phyloP scores from a whole-genome alignment of 2,797 vertebrate genomes.

The Microctenopoma stevenorrisi region DNA sequence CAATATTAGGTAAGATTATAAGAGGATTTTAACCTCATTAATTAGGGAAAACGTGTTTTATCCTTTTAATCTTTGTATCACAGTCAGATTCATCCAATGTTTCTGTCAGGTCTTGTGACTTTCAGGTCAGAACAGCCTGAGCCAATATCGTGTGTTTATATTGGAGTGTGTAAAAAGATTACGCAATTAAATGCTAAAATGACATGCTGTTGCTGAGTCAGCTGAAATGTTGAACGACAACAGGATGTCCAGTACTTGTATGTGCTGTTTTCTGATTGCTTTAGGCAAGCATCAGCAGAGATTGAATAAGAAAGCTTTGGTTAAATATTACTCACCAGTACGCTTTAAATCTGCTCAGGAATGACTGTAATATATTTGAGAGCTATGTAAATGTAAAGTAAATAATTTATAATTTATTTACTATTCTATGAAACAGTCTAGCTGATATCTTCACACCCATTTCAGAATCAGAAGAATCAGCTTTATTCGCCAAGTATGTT shows the following conservation, averaged over 20 bases:
- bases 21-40: slow-evolving; percentile 1
- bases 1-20: not conserved
- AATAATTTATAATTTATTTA: not conserved
- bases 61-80: slow-evolving; percentile 13
- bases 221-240: not conserved
- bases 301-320: not conserved
- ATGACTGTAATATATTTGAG: not conserved
- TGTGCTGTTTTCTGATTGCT: not conserved
- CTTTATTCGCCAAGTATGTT: no score
- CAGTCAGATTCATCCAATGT: slow-evolving; percentile 20
- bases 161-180: slow-evolving; percentile 25
- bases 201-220: slow-evolving; percentile 7
- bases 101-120: slow-evolving; percentile 45
- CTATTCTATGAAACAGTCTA: not conserved
- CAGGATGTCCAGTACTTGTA: not conserved
- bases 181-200: slow-evolving; percentile 20
- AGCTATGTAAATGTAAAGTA: not conserved
- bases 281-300: not conserved
- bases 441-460: not conserved
- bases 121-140: slow-evolving; percentile 36
- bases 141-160: slow-evolving; percentile 44
- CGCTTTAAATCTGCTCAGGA: not conserved
- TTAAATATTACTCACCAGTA: not conserved
- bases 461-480: no score
- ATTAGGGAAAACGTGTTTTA: slow-evolving; percentile 9